A percentile compares a stretch with the other conserved stretches of the same genome.
Conservation (phyloP, 1,140 invertebrate species). For the Centruroides sculpturatus region DNA sequence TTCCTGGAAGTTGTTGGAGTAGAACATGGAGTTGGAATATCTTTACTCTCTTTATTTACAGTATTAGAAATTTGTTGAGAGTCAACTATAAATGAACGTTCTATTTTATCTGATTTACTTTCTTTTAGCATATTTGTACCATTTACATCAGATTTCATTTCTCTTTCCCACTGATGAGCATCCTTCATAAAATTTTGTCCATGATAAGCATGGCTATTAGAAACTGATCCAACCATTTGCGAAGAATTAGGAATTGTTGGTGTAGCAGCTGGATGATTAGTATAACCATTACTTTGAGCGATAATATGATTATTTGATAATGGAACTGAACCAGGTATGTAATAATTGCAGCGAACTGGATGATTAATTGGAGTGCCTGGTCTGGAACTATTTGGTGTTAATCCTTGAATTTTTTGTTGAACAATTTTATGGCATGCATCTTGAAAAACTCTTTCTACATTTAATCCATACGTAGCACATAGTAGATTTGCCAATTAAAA, state of each 20-base stretch:
- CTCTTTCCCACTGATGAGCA: too few relatives aligned
- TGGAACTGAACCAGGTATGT: conserved; percentile 15
- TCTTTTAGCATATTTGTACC: too few relatives aligned
- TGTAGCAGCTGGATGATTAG: conserved; percentile 30
- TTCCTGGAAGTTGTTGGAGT: conserved; percentile 78
- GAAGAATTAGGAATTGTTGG: conserved; percentile 27
- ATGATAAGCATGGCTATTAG: conserved; percentile 38
- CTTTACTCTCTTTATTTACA: conserved; percentile 35
- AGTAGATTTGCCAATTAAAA: too few relatives aligned
- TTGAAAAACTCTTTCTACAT: too few relatives aligned
- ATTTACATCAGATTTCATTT: too few relatives aligned
- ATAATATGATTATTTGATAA: conserved; percentile 25
- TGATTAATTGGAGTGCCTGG: conserved; percentile 48
- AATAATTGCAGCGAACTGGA: conserved; percentile 22
- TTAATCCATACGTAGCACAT: too few relatives aligned
- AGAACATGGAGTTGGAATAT: conserved; percentile 63
- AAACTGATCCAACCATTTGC: conserved; percentile 28
- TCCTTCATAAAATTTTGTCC: conserved; percentile 4
- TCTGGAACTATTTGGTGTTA: conserved; percentile 36
- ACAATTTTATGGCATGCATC: conserved; percentile 81
- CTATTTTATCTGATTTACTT: too few relatives aligned
- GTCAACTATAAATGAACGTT: too few relatives aligned
- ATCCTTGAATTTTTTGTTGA: conserved; percentile 49
- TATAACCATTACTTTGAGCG: conserved; percentile 19
- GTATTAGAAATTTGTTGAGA: too few relatives aligned